Conservation (phyloP, 2,797 vertebrate species). For the Micrastur ruficollis region DNA sequence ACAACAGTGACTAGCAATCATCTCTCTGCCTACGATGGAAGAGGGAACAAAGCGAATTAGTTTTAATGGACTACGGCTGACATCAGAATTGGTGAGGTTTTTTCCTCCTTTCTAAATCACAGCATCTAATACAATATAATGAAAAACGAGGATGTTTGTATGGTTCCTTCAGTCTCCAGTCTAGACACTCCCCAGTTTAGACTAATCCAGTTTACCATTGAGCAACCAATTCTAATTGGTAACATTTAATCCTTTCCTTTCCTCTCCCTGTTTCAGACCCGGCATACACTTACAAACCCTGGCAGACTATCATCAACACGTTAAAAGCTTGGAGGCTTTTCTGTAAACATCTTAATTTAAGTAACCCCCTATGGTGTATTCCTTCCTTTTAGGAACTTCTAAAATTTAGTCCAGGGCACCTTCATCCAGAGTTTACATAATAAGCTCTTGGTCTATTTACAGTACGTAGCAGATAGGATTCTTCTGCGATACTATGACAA, state of each 20-base stretch:
- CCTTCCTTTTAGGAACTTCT: not conserved
- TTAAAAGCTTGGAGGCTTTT: not conserved
- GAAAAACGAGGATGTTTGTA: not conserved
- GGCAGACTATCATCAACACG: not conserved
- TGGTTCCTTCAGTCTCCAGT: constrained; percentile 28
- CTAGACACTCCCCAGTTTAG: constrained; percentile 40
- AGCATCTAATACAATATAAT: not conserved
- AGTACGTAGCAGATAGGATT: not conserved
- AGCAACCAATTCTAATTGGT: constrained; percentile 18
- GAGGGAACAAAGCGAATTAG: constrained; percentile 17
- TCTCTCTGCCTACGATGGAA: not conserved
- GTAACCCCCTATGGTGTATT: not conserved
- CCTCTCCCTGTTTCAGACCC: not conserved
- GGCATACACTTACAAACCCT: not conserved
- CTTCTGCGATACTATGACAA: not conserved
- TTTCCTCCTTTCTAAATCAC: constrained; percentile 14
- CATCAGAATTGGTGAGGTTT: constrained; percentile 2
- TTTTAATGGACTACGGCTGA: constrained; percentile 17
- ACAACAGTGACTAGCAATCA: not conserved
- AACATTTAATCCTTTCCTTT: not conserved
- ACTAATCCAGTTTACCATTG: constrained; percentile 38
- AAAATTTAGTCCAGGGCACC: not conserved
- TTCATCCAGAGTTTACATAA: not conserved
- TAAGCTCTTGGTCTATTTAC: not conserved
- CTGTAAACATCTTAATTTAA: constrained; percentile 21